These are phyloP conservation scores for Calyptomena viridis DNA, from an alignment of 2,113 vertebrate genomes.

Conservation along the genomic window DNA sequence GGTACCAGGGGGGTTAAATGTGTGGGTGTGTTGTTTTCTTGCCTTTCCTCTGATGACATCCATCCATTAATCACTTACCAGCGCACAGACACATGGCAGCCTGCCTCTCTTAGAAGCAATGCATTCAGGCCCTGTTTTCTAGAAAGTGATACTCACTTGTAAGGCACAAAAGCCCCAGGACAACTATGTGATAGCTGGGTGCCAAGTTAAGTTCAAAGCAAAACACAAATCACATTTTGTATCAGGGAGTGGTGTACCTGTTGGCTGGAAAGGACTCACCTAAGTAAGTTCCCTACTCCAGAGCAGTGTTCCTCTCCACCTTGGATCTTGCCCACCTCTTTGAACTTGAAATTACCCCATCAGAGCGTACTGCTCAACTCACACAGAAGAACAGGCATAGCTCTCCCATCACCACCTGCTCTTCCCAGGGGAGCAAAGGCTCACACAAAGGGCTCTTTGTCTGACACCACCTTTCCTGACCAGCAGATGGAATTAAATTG, in stretches of 20 bases:
- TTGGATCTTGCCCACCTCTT: slow-evolving; percentile 1
- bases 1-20: not conserved
- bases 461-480: not conserved
- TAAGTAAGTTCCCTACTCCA: not conserved
- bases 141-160: not conserved
- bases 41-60: not conserved
- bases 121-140: not conserved
- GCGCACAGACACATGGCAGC: not conserved
- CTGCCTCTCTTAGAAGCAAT: not conserved
- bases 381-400: not conserved
- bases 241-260: slow-evolving; percentile 26
- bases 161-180: not conserved
- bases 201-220: slow-evolving; percentile 25
- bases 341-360: not conserved
- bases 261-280: not conserved
- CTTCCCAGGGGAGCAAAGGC: not conserved
- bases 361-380: not conserved
- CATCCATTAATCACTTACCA: not conserved
- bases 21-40: not conserved
- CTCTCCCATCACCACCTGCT: not conserved
- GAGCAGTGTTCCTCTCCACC: not conserved
- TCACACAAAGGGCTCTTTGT: not conserved
- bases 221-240: not conserved
- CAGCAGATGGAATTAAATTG: not conserved
- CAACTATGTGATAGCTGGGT: not conserved